Evolutionary conservation across 2,888 invertebrate species (phyloP).

Genomic region (Erpobdella octoculata): DNA sequence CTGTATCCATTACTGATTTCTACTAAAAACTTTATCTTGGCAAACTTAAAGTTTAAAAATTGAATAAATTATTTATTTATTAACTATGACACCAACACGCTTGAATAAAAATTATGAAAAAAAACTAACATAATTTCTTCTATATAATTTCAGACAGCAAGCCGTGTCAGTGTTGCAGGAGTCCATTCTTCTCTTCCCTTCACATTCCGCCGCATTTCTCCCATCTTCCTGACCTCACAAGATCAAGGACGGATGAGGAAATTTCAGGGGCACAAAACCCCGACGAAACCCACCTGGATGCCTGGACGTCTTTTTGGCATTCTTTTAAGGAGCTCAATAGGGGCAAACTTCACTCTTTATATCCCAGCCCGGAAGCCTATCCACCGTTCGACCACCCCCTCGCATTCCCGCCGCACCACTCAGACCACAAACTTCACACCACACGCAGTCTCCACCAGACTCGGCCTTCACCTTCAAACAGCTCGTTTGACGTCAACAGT

Average conservation of each 20-base stretch:
- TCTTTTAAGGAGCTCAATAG: constrained; percentile 3
- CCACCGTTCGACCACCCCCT: not conserved
- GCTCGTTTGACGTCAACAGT: constrained; percentile 4
- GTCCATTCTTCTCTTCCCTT: not conserved
- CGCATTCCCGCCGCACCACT: not conserved
- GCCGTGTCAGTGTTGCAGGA: too few species aligned
- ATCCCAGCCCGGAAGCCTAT: not conserved
- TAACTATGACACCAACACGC: too few species aligned
- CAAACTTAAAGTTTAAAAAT: too few species aligned
- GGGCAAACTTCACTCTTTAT: not conserved
- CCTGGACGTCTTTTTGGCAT: not conserved
- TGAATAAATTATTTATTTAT: too few species aligned
- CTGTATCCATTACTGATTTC: too few species aligned
- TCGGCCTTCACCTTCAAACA: too few species aligned
- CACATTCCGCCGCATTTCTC: not conserved
- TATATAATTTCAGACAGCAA: too few species aligned
- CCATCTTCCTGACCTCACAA: not conserved
- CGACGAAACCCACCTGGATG: not conserved
- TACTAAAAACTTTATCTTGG: too few species aligned
- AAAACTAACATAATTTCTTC: too few species aligned
- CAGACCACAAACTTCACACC: too few species aligned
- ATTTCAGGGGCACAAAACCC: not conserved
- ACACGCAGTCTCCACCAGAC: too few species aligned
- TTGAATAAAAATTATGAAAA: too few species aligned
- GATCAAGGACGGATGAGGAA: not conserved